Base-by-base conservation (phyloP, 2,797 vertebrate genomes). In the Characodon lateralis region DNA sequence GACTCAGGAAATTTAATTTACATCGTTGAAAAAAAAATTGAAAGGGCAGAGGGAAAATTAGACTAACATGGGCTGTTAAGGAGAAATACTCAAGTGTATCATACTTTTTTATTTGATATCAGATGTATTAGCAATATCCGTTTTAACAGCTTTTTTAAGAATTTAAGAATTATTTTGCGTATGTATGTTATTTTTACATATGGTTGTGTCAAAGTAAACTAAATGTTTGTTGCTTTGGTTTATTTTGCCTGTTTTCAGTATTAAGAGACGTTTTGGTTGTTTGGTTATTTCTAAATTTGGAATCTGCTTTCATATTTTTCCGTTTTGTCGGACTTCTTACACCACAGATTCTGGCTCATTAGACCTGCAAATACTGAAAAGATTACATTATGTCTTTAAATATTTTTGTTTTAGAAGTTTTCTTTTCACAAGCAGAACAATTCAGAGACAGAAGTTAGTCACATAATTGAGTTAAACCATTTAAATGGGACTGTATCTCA, bases 401-500 rank as follows among this genome's bases (percentile, higher is more conserved):
- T 68, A 14, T 78, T 78, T 65, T 78, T 46, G 14, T 75, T 84
- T 78, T 80, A 43, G 58, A 69, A 56, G 73, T n/a, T 58, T 58
- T 43, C 14, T 24, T 56, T 77, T 70, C 31, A 22, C 13, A 55
- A 4, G 3, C 50, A 4, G 22, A 55, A 73, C 58, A 81, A 81
- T 70, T 63, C 39, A 28, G 22, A 71, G 77, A 84, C 79, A 61
- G 71, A 78, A 87, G 56, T 69, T 61, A 2, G 43, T 68, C 69
- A 71, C 76, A 74, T 51, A 89, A 90, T 79, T 90, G 86, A 89
- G 87, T 87, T 41, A 35, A 92, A 87, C 83, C 87, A 82, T 90
- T 88, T 78, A 84, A 89, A 87, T 55, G 85, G 78, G 74, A 75
- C 86, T 91, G 86, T 82, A 85, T 93, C 80, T 86, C 68, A 63